Evolutionary conservation across 2,113 vertebrate genomes (phyloP).

Genomic region (Leucopsar rothschildi): DNA sequence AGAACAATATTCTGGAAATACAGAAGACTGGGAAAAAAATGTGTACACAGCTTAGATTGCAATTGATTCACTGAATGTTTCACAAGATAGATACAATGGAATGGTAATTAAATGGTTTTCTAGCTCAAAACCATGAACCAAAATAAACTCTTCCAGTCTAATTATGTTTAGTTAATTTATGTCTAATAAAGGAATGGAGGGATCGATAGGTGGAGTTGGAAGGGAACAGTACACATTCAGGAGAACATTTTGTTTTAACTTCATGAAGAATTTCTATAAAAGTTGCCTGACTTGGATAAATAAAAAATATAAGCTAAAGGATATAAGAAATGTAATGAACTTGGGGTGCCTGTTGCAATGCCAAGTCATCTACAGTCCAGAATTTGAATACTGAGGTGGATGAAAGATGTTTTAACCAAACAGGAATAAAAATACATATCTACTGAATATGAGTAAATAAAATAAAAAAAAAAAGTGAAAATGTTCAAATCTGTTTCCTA

Average conservation of each 20-base stretch:
- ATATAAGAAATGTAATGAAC: background rate
- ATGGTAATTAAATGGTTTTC: background rate
- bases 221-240: background rate
- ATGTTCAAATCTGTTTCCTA: background rate
- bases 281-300: background rate
- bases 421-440: background rate
- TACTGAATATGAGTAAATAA: background rate
- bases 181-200: background rate
- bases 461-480: background rate
- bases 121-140: background rate
- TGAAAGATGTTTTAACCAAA: background rate
- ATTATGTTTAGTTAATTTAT: background rate
- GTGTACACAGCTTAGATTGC: fast-evolving
- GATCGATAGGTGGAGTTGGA: background rate
- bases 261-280: background rate
- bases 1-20: background rate
- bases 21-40: background rate
- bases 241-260: background rate
- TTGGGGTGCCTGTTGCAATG: background rate
- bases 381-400: background rate
- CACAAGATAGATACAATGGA: background rate
- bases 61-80: background rate
- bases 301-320: background rate
- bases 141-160: background rate
- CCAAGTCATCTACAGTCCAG: background rate